Percentiles rank a stretch among this genome's conserved stretches.
Evolutionary conservation across 2,797 vertebrate genomes (phyloP).

Genomic region (Gymnodraco acuticeps): DNA sequence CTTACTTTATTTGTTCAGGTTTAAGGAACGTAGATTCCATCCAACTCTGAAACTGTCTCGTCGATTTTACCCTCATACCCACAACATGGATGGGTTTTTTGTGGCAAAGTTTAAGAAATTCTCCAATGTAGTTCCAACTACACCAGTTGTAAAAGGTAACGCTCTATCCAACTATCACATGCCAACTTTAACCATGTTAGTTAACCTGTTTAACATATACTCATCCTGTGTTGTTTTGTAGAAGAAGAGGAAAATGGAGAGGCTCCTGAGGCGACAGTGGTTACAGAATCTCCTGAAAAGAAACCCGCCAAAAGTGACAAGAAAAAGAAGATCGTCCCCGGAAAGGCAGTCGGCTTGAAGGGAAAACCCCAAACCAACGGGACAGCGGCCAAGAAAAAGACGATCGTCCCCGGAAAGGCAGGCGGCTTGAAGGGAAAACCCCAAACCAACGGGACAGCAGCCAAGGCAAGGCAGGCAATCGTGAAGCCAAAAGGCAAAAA

Average conservation of each 20-base stretch:
- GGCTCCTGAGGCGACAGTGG: conserved; percentile 53
- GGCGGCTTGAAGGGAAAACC: conserved; percentile 43
- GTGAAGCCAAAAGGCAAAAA: conserved; percentile 64
- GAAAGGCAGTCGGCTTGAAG: conserved; percentile 42
- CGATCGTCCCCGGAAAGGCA: not conserved
- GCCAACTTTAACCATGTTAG: not conserved
- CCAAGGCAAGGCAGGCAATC: not conserved
- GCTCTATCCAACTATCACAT: not conserved
- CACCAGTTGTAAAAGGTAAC: conserved; percentile 77
- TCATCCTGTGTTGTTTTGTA: conserved; percentile 23
- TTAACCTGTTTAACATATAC: not conserved
- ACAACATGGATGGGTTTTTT: conserved; percentile 99
- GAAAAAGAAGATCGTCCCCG: conserved; percentile 40
- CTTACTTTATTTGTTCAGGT: conserved; percentile 76
- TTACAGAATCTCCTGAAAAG: conserved; percentile 45
- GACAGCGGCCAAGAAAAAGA: conserved; percentile 47
- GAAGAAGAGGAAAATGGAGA: conserved; percentile 67
- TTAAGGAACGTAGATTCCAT: conserved; percentile 94
- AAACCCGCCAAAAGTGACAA: conserved; percentile 64
- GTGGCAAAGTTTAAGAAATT: conserved; percentile 98
- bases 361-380: conserved; percentile 71
- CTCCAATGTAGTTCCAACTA: conserved; percentile 90
- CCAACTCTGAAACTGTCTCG: conserved; percentile 88
- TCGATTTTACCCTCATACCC: conserved; percentile 96
- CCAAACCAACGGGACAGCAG: conserved; percentile 68